Base-by-base conservation (phyloP, 2,888 invertebrate genomes). In the Odontocolon sp. region DNA sequence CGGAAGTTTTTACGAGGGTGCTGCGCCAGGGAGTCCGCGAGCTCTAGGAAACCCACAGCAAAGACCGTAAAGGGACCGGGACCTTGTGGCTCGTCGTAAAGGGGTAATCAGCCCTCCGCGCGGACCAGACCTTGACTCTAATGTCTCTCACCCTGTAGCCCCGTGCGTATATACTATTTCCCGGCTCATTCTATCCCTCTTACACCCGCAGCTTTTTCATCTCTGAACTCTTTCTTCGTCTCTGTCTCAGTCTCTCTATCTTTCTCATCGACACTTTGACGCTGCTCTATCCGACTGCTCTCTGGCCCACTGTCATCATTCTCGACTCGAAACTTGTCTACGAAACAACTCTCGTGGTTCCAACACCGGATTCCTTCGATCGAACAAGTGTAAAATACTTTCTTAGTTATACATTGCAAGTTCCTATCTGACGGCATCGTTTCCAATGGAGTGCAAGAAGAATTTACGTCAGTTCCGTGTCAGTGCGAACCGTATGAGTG, bases 61-160 rank as follows among this genome's bases (percentile, higher is more conserved):
- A 45, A 57, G 47, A 57, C 52, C 38, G 38, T 54, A 77, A 66
- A 52, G 64, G 59, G 57, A 50, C 69, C 74, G 74, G 80, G 86
- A 83, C 89, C 89, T 89, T 89, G 72, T 54, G 88, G 84, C 82
- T 79, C 74, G 82, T 87, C 85, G 84, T 89, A 90, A 90, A 90
- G 90, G 90, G 90, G 90, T 90, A 90, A 90, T 89, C 89, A 87
- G 86, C 87, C 88, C 86, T 86, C 81, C 36, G n/a, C 66, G 54
- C 80, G 76, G 78, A 78, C 73, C 81, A 84, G 86, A 84, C 89
- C 88, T 89, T 87, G 87, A 81, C 84, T 82, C 72, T 82, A 87
- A 88, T 86, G 86, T 81, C 81, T 82, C 80, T 68, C 73, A 64
- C 66, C 82, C 81, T 54, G 72, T 50, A 31, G 69, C 67, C 68